These are phyloP conservation scores for Strigops habroptila DNA, from an alignment of 2,113 vertebrate genomes.

Conservation along the genomic window DNA sequence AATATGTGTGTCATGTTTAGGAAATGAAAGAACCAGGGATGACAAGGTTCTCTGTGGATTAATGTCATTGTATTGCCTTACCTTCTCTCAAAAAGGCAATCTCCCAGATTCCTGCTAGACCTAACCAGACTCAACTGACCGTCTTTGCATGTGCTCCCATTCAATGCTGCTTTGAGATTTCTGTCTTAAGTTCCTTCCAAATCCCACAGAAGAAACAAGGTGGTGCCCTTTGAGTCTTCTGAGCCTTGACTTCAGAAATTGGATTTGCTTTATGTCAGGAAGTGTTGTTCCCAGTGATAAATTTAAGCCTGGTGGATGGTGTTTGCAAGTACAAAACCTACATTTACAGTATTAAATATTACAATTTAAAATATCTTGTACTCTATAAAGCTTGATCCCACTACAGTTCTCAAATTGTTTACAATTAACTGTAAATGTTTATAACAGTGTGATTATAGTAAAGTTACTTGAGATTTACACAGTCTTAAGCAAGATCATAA, in stretches of 20 bases:
- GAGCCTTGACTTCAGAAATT: neutral
- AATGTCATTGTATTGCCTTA: neutral
- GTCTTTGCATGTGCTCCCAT: neutral
- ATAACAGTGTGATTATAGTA: neutral
- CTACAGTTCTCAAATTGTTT: neutral
- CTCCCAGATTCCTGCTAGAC: neutral
- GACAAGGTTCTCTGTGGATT: neutral
- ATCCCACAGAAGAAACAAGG: neutral
- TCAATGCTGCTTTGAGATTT: neutral
- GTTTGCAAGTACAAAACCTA: neutral
- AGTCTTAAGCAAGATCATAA: neutral
- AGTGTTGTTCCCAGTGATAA: neutral
- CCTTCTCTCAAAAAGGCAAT: neutral
- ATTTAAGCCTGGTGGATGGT: neutral
- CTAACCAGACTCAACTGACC: neutral
- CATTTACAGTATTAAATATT: neutral
- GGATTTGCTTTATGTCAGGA: neutral
- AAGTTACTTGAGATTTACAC: conserved; percentile 5
- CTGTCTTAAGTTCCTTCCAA: neutral
- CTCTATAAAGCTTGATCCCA: neutral
- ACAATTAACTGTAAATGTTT: neutral
- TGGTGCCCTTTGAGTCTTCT: neutral
- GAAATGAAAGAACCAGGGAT: neutral
- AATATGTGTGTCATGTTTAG: neutral
- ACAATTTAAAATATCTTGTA: neutral